Base-by-base conservation (phyloP, 2,113 vertebrate genomes). In the Coturnix japonica region DNA sequence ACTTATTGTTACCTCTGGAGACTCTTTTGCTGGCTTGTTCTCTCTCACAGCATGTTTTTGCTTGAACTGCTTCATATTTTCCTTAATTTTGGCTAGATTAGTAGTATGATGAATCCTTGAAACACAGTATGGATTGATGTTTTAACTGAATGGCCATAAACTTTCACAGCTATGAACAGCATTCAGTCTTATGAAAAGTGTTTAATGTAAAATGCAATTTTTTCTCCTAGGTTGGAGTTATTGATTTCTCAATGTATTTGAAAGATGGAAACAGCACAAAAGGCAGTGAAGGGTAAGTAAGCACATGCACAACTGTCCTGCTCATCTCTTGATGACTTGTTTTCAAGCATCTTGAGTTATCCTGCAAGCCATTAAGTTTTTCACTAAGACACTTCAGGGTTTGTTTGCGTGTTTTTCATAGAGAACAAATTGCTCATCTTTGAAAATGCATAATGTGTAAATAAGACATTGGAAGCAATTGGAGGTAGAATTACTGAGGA, bases 241-340 rank as follows among this genome's bases (percentile, higher is more conserved):
- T 99, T 44, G 99, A 99, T 97, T 99, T 99, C 95, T 99, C 99
- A 5, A 99, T 99, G 98, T 99, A 99, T 96, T 97, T 99, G 59
- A 99, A 99, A 97, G 99, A 99, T 11, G 99, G 99, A 1, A 98
- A 98, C 97, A 99, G 98, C 95, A 99, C 98, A 8, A 99, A 99
- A 97, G 99, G 98, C 82, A 98, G 96, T 4, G 99, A 99, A 94
- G 99, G 99, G 99, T 99, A 96, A 96, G 99, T 99, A 96, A 96
- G 99, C 97, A 65, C 20, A 31, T 1, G 1, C 82, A 25, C 66
- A 41, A 2, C 5, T 31, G 14, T 16, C 75, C 77, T 87, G 30
- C 53, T 71, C 33, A 30, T 25, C 37, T 75, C 37, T 51, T 82
- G 17, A 16, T 35, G 81, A 33, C 30, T 65, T 51, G 22, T 44